Evolutionary conservation across 2,113 vertebrate genomes (phyloP).

Genomic region (Galemys pyrenaicus): DNA sequence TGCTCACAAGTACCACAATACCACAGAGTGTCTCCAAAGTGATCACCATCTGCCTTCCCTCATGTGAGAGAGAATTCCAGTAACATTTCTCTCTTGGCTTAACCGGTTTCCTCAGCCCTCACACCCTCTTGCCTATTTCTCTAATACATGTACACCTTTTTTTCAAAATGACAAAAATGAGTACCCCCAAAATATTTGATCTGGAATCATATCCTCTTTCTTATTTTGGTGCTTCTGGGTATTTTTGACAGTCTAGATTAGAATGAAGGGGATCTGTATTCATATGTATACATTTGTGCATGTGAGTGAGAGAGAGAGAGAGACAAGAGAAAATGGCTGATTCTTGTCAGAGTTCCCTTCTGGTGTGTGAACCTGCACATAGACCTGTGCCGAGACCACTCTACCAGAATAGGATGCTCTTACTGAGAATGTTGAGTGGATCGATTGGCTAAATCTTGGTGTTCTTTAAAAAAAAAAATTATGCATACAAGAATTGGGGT

Average conservation of each 20-base stretch:
- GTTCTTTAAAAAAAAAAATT: no score
- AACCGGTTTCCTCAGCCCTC: neutral
- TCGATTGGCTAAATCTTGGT: neutral
- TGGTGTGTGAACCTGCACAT: neutral
- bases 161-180: neutral
- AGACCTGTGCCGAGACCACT: fast-evolving
- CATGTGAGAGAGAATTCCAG: neutral
- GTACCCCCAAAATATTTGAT: neutral
- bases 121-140: neutral
- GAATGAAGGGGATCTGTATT: no score
- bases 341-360: neutral
- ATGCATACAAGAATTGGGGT: no score
- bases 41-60: neutral
- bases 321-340: no score
- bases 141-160: neutral
- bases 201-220: neutral
- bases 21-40: neutral
- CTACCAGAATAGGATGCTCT: neutral
- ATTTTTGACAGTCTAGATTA: neutral
- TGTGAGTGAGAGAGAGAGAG: no score
- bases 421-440: neutral
- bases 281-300: no score
- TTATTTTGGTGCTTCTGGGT: neutral
- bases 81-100: neutral
- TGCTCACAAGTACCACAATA: no score